A percentile compares a stretch with the other conserved stretches of the same genome.
Evolutionary conservation across 2,888 invertebrate species (phyloP).

Genomic region (Drosophila macrospina): DNA sequence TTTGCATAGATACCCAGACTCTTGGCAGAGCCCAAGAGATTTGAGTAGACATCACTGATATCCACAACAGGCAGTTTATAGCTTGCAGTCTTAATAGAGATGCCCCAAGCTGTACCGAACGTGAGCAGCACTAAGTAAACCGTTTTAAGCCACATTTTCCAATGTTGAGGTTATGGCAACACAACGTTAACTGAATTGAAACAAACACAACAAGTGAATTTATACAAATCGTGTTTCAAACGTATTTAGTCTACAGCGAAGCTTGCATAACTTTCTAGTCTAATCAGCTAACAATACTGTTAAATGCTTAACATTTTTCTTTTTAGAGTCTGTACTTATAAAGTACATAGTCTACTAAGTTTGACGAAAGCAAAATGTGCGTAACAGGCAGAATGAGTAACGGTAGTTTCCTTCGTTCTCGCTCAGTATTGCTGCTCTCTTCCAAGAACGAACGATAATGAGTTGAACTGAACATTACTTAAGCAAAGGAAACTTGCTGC

Average conservation of each 20-base stretch:
- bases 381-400: no score
- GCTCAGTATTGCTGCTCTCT: no score
- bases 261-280: constrained; percentile 20
- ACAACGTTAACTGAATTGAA: background rate
- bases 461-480: no score
- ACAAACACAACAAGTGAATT: background rate
- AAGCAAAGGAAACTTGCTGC: no score
- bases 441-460: no score
- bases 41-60: background rate
- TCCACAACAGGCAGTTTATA: constrained; percentile 18
- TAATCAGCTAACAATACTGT: constrained; percentile 2
- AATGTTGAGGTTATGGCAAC: background rate
- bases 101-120: background rate
- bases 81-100: background rate
- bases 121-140: constrained; percentile 3
- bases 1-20: background rate
- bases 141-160: constrained; percentile 5
- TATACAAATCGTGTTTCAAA: background rate
- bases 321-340: no score
- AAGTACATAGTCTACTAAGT: no score
- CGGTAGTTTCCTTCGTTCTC: no score
- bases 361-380: no score
- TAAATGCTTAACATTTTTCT: no score
- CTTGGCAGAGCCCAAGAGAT: background rate
- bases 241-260: constrained; percentile 4